Evolutionary conservation across 1,140 invertebrate genomes (phyloP).

Genomic region (Euwallacea similis): DNA sequence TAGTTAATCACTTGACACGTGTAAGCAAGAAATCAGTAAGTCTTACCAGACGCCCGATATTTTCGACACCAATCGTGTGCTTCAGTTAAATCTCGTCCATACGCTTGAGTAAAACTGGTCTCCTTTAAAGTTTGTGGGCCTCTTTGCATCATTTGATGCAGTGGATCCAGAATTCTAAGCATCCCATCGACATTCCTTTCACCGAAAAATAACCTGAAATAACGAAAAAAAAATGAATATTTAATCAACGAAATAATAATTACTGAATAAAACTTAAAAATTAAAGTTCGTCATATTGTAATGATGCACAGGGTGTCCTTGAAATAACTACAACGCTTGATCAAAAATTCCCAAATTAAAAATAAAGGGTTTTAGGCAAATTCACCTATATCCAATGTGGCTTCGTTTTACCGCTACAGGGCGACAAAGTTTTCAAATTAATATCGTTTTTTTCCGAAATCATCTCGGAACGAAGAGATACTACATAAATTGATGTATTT

Average conservation of each 20-base stretch:
- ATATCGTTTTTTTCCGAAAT: background rate
- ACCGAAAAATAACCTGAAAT: constrained; percentile 84
- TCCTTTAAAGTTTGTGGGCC: constrained; percentile 96
- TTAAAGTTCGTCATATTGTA: too few relatives aligned
- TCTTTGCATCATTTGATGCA: constrained; percentile 91
- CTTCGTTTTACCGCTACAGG: too few relatives aligned
- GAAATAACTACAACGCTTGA: too few relatives aligned
- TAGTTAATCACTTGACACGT: background rate
- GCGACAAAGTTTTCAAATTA: too few relatives aligned
- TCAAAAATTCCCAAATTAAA: background rate
- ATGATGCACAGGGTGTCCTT: too few relatives aligned
- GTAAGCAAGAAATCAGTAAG: background rate
- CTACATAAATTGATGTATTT: too few relatives aligned
- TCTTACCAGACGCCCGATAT: constrained; percentile 80
- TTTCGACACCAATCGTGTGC: constrained; percentile 93
- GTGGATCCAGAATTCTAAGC: constrained; percentile 92
- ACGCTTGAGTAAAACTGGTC: constrained; percentile 94
- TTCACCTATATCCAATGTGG: too few relatives aligned
- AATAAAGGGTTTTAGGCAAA: background rate
- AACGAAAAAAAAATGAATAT: background rate
- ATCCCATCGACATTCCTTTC: constrained; percentile 93
- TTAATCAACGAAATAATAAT: background rate
- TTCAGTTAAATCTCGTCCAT: constrained; percentile 90
- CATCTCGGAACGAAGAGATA: too few relatives aligned
- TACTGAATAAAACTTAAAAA: too few relatives aligned